Evolutionary conservation across 1,140 invertebrate species (phyloP), one percentile per base, ranked within the genome.

Genomic region (Sycophaga agraensis): DNA sequence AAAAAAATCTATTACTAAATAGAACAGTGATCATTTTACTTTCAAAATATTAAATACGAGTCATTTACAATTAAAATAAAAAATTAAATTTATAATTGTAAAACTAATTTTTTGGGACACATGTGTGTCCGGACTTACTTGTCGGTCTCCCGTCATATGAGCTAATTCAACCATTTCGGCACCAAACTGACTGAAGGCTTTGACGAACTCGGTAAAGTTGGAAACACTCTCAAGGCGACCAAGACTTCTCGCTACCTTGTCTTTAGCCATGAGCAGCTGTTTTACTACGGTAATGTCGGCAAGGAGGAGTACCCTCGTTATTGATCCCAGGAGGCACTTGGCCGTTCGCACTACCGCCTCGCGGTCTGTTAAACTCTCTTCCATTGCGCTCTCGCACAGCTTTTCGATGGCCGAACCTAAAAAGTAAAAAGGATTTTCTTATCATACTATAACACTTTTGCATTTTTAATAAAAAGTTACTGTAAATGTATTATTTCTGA

Each of bases 251-350:
- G 90, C 89, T 57, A 92, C 96, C 87, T 97, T 98, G 78, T 98
- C 96, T 82, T 98, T 98, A 50, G 94, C 93, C 46, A 93, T 85
- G 40, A 99, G 83, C 40, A 99, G 84, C 81, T 99, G 96, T 74
- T 98, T 98, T 19, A 99, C 96, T 8, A 99, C 93, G 40, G 99
- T 96, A 73, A 96, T 94, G 80, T 99, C 97, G n/a, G 97, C 97
- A 58, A 99, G 83, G 17, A 99, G 84, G n/a, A 99, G 85, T 42
- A 99, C 96, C 74, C 94, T 84, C 6, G 97, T 99, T 63, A 99
- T 94, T 34, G 95, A 94, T 22, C 92, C 93, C 11, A 99, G 84
- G 7, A 99, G 87, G 70, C 93, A 92, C 66, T 96, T 84, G 21
- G 96, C 94, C 24, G 97, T 94, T 66, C 94, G 84, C 51, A 98